Conservation (phyloP, 2,888 invertebrate species). For the Dascillus cervinus region DNA sequence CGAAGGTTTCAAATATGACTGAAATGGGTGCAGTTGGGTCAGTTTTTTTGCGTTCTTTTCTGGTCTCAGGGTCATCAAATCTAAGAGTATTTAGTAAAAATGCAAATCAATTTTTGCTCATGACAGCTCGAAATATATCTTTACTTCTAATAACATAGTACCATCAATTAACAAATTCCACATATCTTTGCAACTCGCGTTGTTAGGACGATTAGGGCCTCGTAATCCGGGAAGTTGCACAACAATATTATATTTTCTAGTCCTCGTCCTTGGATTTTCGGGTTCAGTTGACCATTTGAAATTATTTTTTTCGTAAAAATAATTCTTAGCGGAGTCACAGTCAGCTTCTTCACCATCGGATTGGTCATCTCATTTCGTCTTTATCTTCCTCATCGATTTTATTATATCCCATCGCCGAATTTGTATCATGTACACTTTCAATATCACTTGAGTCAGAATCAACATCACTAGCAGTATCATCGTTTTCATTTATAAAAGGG, state of each 20-base stretch:
- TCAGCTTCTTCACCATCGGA: neutral
- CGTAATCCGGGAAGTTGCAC: slow-evolving; percentile 2
- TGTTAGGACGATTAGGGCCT: neutral
- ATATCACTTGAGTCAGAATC: slow-evolving; percentile 1
- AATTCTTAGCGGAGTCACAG: neutral
- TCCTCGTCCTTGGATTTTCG: neutral
- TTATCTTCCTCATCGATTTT: too few relatives aligned
- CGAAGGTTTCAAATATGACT: slow-evolving; percentile 8
- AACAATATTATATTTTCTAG: neutral
- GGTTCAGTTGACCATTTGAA: slow-evolving; percentile 2
- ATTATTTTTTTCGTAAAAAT: slow-evolving; percentile 1
- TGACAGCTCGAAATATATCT: slow-evolving; percentile 19
- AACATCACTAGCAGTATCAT: neutral
- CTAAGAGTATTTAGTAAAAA: slow-evolving; percentile 16
- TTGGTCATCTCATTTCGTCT: too few relatives aligned
- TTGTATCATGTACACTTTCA: neutral
- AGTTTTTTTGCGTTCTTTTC: slow-evolving; percentile 11
- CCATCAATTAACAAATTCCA: slow-evolving; percentile 3
- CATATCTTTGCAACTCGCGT: slow-evolving; percentile 1
- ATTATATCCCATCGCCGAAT: neutral
- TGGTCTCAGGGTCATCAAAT: slow-evolving; percentile 20
- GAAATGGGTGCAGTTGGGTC: slow-evolving; percentile 9
- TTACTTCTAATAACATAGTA: slow-evolving; percentile 5
- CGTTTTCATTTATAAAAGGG: too few relatives aligned
- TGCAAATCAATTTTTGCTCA: slow-evolving; percentile 17